Conservation (phyloP, 2,888 invertebrate genomes). For the Luperina nickerlii region DNA sequence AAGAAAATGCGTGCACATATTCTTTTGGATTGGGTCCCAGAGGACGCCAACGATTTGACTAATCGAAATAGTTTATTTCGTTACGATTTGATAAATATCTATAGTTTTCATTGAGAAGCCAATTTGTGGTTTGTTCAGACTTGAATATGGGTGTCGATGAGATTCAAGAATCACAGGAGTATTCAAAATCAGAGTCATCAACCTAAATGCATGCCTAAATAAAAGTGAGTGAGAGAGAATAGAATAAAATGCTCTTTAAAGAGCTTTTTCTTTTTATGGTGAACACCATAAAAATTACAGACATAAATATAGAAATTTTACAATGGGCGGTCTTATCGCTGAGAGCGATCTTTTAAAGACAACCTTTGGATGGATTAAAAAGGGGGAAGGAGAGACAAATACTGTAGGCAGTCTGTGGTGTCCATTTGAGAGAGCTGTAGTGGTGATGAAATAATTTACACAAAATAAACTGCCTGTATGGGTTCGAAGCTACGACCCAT, state of each 20-base stretch:
- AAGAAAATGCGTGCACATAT: conserved; percentile 32
- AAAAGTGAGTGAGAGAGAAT: background rate
- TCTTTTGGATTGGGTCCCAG: background rate
- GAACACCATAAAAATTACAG: too few relatives aligned
- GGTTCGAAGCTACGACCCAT: background rate
- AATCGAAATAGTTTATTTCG: conserved; percentile 15
- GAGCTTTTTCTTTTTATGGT: too few relatives aligned
- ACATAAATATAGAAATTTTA: too few relatives aligned
- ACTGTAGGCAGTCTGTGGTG: too few relatives aligned
- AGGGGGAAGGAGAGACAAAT: too few relatives aligned
- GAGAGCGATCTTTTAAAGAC: too few relatives aligned
- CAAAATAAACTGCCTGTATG: background rate
- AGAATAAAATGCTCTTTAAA: too few relatives aligned
- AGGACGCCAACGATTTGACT: conserved; percentile 9
- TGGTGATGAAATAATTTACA: background rate
- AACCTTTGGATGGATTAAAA: too few relatives aligned
- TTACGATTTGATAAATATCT: background rate
- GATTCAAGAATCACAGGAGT: background rate
- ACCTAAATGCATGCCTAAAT: background rate
- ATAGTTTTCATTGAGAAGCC: background rate
- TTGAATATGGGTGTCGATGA: background rate
- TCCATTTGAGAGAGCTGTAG: too few relatives aligned
- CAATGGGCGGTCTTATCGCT: too few relatives aligned
- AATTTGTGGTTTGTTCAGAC: background rate
- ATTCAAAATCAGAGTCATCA: background rate